These are phyloP conservation scores for Oceanodroma leucorhoa DNA, from an alignment of 2,797 vertebrate species.

Conservation along the genomic window DNA sequence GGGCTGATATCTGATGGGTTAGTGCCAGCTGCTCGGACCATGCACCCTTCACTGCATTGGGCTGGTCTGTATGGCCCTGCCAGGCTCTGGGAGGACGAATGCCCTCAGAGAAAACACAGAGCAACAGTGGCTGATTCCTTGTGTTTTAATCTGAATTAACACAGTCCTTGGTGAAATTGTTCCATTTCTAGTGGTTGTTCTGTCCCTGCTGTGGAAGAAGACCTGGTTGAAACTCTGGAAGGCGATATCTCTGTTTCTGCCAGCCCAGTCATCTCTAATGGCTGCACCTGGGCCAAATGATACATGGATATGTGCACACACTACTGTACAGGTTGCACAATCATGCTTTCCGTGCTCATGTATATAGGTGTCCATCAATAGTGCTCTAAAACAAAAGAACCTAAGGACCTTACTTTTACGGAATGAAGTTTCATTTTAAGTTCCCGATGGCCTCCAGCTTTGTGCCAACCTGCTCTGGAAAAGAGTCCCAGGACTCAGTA, in stretches of 20 bases:
- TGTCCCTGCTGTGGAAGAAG: background rate
- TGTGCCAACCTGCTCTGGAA: background rate
- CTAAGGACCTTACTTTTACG: background rate
- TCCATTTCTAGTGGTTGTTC: background rate
- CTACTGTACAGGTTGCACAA: background rate
- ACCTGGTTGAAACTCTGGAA: background rate
- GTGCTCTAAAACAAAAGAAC: background rate
- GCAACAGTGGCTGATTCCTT: background rate
- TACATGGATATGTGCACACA: background rate
- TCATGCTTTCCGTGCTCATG: background rate
- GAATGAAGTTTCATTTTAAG: background rate
- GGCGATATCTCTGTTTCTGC: background rate
- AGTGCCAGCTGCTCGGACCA: background rate
- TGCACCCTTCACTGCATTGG: fast-evolving
- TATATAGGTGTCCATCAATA: background rate
- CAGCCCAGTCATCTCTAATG: background rate
- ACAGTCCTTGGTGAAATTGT: background rate
- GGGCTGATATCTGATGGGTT: background rate
- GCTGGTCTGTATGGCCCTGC: background rate
- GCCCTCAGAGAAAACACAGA: background rate
- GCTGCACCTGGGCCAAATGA: background rate
- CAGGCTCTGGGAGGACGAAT: background rate
- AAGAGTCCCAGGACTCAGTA: background rate
- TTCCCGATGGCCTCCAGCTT: background rate
- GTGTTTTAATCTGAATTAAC: background rate